Percentiles rank a stretch among this genome's conserved stretches.
Evolutionary conservation across 64 coral and sea anemone species (phyloP).

Genomic region (Actinia equina): DNA sequence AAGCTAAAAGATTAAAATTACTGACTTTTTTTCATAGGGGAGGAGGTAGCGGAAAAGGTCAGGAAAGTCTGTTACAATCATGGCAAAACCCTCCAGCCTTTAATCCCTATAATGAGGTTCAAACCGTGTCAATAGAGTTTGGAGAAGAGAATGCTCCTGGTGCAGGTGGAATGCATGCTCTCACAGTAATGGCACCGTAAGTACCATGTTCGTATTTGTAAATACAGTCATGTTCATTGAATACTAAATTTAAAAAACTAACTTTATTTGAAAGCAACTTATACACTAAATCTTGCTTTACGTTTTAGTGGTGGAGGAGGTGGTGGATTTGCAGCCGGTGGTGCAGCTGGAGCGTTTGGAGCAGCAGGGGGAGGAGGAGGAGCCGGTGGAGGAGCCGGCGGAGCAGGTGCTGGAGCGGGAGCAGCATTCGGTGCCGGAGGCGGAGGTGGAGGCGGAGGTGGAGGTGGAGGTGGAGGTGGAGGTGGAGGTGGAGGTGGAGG

Average conservation of each 20-base stretch:
- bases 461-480: not conserved
- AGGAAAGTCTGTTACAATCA: not conserved
- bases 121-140: slow-evolving; percentile 19
- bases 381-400: not conserved
- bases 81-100: slow-evolving; percentile 16
- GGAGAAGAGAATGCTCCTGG: slow-evolving; percentile 14
- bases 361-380: not conserved
- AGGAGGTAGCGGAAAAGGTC: not conserved
- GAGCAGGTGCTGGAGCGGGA: not conserved
- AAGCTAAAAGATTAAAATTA: not conserved
- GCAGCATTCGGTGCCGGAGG: not conserved
- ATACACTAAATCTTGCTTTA: not conserved
- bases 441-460: not conserved
- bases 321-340: not conserved
- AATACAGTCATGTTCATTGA: too few relatives aligned
- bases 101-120: slow-evolving; percentile 16
- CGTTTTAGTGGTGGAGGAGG: slow-evolving; percentile 4
- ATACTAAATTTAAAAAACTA: not conserved
- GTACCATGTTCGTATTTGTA: not conserved
- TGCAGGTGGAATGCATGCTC: slow-evolving; percentile 9
- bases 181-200: slow-evolving; percentile 19
- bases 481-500: too few relatives aligned
- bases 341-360: not conserved
- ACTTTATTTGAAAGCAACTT: not conserved
- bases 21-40: not conserved